Conservation (phyloP, 2,797 vertebrate genomes). For the Discoglossus pictus region DNA sequence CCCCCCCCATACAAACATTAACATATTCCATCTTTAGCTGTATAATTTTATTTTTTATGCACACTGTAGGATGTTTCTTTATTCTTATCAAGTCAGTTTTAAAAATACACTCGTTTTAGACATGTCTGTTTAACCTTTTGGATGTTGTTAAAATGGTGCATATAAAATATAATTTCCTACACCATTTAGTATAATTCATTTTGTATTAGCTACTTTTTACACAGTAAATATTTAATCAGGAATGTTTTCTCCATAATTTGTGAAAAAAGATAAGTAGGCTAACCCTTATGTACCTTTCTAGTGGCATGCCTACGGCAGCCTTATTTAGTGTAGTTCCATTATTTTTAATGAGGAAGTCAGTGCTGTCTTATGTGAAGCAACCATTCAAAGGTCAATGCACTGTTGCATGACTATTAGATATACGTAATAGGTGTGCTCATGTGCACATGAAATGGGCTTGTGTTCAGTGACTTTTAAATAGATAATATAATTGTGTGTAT, state of each 20-base stretch:
- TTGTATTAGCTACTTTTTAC: constrained; percentile 2
- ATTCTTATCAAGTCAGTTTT: too few relatives aligned
- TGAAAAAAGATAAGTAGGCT: constrained; percentile 31
- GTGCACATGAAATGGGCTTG: constrained; percentile 42
- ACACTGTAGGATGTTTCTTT: too few relatives aligned
- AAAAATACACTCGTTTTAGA: too few relatives aligned
- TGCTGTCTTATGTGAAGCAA: constrained; percentile 36
- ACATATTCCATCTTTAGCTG: too few relatives aligned
- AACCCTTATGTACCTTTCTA: constrained; percentile 32
- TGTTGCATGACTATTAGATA: constrained; percentile 47
- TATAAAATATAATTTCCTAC: too few relatives aligned
- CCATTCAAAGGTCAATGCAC: constrained; percentile 48
- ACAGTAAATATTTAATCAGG: constrained; percentile 16
- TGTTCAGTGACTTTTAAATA: constrained; percentile 47
- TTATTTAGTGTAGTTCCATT: constrained; percentile 39
- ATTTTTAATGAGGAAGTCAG: constrained; percentile 50
- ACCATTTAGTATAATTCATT: too few relatives aligned
- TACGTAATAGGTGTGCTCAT: constrained; percentile 41
- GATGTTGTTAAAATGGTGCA: too few relatives aligned
- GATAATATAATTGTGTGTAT: constrained; percentile 42
- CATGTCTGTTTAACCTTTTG: too few relatives aligned
- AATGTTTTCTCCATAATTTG: constrained; percentile 16
- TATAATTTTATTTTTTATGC: too few relatives aligned
- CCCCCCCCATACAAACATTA: too few relatives aligned
- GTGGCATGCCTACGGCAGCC: constrained; percentile 39